These are phyloP conservation scores for Trichopria drosophilae DNA, from an alignment of 2,888 invertebrate species.

Conservation along the genomic window DNA sequence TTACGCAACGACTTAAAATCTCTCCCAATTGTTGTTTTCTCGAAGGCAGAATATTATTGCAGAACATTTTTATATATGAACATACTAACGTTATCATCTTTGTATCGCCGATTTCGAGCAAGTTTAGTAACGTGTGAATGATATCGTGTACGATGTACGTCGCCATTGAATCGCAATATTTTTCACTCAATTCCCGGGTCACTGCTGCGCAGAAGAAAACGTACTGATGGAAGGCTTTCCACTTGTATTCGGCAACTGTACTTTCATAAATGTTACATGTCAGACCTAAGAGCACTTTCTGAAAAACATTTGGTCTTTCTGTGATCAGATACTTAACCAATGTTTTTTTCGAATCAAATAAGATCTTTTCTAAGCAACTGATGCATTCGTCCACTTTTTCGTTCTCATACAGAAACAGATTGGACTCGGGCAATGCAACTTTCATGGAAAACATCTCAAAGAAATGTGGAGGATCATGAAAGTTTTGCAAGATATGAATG, in stretches of 20 bases:
- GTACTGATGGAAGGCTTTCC: constrained; percentile 64
- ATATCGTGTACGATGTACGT: constrained; percentile 64
- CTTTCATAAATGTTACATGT: constrained; percentile 60
- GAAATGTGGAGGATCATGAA: constrained; percentile 58
- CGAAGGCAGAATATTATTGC: constrained; percentile 58
- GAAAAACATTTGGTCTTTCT: constrained; percentile 61
- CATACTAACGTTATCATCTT: constrained; percentile 46
- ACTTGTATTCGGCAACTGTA: constrained; percentile 57
- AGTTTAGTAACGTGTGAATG: constrained; percentile 61
- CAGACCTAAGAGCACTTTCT: constrained; percentile 62
- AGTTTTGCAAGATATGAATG: constrained; percentile 44
- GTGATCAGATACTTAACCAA: constrained; percentile 45
- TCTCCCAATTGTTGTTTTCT: constrained; percentile 58
- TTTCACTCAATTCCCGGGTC: constrained; percentile 53
- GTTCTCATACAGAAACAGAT: constrained; percentile 58
- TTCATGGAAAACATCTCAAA: constrained; percentile 54
- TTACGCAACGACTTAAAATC: constrained; percentile 62
- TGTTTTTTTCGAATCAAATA: constrained; percentile 54
- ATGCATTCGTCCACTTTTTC: constrained; percentile 58
- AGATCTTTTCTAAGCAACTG: constrained; percentile 58
- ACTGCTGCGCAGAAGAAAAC: constrained; percentile 60
- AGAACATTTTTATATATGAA: constrained; percentile 58
- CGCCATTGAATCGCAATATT: constrained; percentile 57
- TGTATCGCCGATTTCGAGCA: constrained; percentile 57
- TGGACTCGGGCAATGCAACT: constrained; percentile 52